Evolutionary conservation across 2,888 invertebrate genomes (phyloP).

Genomic region (Napeogenes inachia): DNA sequence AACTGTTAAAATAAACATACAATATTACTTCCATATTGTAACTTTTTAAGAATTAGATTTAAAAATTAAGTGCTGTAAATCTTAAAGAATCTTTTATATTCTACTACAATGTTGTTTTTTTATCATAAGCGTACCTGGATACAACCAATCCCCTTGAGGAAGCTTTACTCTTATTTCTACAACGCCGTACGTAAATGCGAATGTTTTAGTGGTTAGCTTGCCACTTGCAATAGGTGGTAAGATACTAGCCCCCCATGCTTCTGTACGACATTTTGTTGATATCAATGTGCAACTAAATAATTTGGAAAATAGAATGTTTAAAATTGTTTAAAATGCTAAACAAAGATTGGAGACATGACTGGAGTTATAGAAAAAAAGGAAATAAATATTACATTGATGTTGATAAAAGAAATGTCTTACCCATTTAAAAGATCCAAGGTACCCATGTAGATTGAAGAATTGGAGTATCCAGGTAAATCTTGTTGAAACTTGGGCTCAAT

Average conservation of each 20-base stretch:
- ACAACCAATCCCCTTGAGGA: constrained; percentile 85
- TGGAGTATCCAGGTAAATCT: constrained; percentile 42
- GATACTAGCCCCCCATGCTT: constrained; percentile 59
- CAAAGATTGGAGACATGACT: neutral
- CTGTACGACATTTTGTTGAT: constrained; percentile 26
- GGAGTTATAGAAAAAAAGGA: neutral
- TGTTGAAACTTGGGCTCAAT: constrained; percentile 52
- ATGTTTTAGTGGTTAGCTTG: constrained; percentile 78
- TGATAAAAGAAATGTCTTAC: constrained; percentile 35
- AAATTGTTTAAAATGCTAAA: neutral
- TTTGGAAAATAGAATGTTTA: neutral
- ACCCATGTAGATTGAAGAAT: constrained; percentile 46
- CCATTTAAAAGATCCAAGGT: constrained; percentile 49
- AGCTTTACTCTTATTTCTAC: constrained; percentile 83
- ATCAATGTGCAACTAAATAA: constrained; percentile 54
- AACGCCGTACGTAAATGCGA: constrained; percentile 83
- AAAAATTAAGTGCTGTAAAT: too few relatives aligned
- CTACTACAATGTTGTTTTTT: neutral
- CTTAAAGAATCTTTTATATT: too few relatives aligned
- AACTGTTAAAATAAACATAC: too few relatives aligned
- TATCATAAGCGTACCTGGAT: constrained; percentile 47
- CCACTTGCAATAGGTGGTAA: constrained; percentile 83
- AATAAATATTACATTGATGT: neutral
- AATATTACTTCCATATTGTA: too few relatives aligned
- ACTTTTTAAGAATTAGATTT: too few relatives aligned